Conservation (phyloP, 2,113 vertebrate species). For the Etheostoma cragini region DNA sequence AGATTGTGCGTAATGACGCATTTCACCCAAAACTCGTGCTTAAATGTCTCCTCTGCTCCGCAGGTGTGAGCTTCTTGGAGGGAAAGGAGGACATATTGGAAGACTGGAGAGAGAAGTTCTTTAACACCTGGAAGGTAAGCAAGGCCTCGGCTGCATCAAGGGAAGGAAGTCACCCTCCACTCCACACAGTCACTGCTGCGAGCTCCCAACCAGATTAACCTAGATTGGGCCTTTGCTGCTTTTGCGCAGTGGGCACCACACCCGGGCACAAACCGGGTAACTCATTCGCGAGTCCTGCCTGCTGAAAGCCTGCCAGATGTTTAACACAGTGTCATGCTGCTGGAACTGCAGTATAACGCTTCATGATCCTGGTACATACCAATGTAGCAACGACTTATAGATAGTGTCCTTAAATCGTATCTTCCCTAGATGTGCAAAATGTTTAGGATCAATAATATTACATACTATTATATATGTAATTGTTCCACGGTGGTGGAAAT, state of each 20-base stretch:
- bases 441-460: not conserved
- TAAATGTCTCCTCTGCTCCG: not conserved
- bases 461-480: not conserved
- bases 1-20: constrained; percentile 38
- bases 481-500: not conserved
- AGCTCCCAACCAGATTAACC: constrained; percentile 67
- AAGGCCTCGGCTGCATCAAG: not conserved
- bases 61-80: constrained; percentile 92
- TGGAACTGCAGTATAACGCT: not conserved
- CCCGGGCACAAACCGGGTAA: constrained; percentile 32
- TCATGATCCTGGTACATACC: not conserved
- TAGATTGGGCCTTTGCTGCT: constrained; percentile 53
- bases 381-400: not conserved
- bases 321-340: constrained; percentile 2
- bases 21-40: not conserved
- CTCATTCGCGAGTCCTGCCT: constrained; percentile 13
- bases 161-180: constrained; percentile 62
- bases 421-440: not conserved
- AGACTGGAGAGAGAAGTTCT: constrained; percentile 93
- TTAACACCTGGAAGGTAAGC: constrained; percentile 93
- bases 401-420: not conserved
- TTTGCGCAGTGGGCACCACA: constrained; percentile 38
- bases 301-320: constrained; percentile 27
- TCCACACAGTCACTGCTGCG: constrained; percentile 9
- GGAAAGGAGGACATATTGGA: constrained; percentile 91